Evolutionary conservation across 2,888 invertebrate genomes (phyloP).

Genomic region (Xylota segnis): DNA sequence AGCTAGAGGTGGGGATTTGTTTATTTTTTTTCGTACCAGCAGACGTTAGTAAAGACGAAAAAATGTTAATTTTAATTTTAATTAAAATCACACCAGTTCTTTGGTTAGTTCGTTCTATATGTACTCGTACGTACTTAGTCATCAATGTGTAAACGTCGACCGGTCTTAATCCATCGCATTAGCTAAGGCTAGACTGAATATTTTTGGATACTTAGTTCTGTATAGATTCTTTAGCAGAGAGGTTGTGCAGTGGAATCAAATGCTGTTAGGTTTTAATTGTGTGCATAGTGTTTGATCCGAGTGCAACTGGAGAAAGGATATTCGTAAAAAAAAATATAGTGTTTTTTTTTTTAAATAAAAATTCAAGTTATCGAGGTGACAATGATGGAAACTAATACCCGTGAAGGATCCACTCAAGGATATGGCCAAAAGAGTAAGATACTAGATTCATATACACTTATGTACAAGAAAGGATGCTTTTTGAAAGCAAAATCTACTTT

Average conservation of each 20-base stretch:
- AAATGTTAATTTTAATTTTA: slow-evolving; percentile 33
- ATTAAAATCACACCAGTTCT: slow-evolving; percentile 43
- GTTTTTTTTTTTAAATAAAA: background rate
- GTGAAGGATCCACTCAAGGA: slow-evolving; percentile 4
- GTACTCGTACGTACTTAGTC: background rate
- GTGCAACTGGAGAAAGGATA: background rate
- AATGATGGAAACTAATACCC: slow-evolving; percentile 22
- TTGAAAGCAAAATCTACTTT: too few species aligned
- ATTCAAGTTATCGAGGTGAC: slow-evolving; percentile 1
- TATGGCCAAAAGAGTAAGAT: slow-evolving; percentile 38
- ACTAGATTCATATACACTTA: too few species aligned
- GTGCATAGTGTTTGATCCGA: background rate
- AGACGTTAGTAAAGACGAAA: slow-evolving; percentile 17
- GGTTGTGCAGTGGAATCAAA: slow-evolving; percentile 30
- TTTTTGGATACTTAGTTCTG: slow-evolving; percentile 51
- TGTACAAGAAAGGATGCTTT: too few species aligned
- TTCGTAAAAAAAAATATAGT: background rate
- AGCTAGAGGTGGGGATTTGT: background rate
- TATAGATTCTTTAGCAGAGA: slow-evolving; percentile 22
- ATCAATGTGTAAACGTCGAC: slow-evolving; percentile 15
- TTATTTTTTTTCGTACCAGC: background rate
- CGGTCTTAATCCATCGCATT: slow-evolving; percentile 9
- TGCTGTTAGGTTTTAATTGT: background rate
- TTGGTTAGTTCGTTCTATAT: slow-evolving; percentile 25
- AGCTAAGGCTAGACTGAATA: slow-evolving; percentile 25